Evolutionary conservation across 2,888 invertebrate genomes (phyloP), one percentile per base, ranked within the genome.

Genomic region (Patella ulyssiponensis): DNA sequence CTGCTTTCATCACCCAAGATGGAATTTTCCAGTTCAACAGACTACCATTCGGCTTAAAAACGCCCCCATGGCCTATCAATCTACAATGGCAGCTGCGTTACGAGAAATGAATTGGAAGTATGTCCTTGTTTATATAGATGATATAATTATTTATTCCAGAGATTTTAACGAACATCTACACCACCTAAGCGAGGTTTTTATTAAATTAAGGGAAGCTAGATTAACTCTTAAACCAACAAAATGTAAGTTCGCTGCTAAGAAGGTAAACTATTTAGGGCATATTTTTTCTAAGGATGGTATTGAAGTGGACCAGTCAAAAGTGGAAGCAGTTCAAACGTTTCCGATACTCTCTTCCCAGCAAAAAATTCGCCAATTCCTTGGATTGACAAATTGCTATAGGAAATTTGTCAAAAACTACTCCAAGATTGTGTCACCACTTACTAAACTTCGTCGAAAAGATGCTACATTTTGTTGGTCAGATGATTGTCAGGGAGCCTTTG

Each of bases 11-110:
- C 1, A 77, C 77, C 5, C 82, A 82, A 23, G 58, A 81, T 70
- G 81, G 81, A 12, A 73, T 75, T 1, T 84, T 76, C n/a, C 69
- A 71, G 44, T 85, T 81, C 58, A 83, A 80, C 27, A 52, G 74
- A 14, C 70, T 84, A 73, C 81, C 83, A 0, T 85, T 84, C 77
- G 85, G 85, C 17, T 76, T 85, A 3, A 78, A 71, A 82, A 84
- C 77, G 79, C 81, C 5, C 79, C 81, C 2, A 80, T 81, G 73
- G 69, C 76, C 12, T 85, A 83, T 75, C 79, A 82, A 73, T 72
- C 75, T 1, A 53, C 82, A 3, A 83, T 83, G 79, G 64, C 77
- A 17, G 56, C 70, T 15, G 79, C 83, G 9, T 71, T 85, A 17
- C n/a, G 79, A n/a, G 76, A 75, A 20, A 33, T 85, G n/a, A 79